Evolutionary conservation across 2,888 invertebrate species (phyloP).

Genomic region (Noctua comes): DNA sequence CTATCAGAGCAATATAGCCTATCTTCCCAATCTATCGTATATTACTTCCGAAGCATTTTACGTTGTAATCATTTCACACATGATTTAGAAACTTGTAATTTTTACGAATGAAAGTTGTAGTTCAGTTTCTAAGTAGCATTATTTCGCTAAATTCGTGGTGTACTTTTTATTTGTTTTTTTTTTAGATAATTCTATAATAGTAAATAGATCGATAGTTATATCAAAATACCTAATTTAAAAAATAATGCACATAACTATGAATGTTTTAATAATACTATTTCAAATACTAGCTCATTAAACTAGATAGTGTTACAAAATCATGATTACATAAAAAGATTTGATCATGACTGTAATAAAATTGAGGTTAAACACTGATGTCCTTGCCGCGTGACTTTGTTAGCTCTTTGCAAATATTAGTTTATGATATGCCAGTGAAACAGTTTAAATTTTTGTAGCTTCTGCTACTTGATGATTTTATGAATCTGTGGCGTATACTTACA

Average conservation of each 20-base stretch:
- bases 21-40: slow-evolving; percentile 28
- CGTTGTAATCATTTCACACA: slow-evolving; percentile 54
- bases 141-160: slow-evolving; percentile 17
- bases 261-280: not conserved
- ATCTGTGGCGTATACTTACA: not conserved
- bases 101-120: slow-evolving; percentile 55
- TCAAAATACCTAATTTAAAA: not conserved
- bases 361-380: slow-evolving; percentile 53
- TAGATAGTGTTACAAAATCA: slow-evolving; percentile 39
- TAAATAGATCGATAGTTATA: not conserved
- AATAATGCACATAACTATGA: slow-evolving; percentile 1
- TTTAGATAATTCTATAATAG: not conserved
- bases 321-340: slow-evolving; percentile 56
- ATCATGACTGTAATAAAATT: slow-evolving; percentile 52
- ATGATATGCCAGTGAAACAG: slow-evolving; percentile 38
- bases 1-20: slow-evolving; percentile 21
- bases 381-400: slow-evolving; percentile 57
- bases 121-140: slow-evolving; percentile 38
- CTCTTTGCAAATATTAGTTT: slow-evolving; percentile 51
- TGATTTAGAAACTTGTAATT: slow-evolving; percentile 56
- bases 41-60: slow-evolving; percentile 47
- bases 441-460: not conserved
- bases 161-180: not conserved
- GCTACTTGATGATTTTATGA: not conserved
- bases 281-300: slow-evolving; percentile 24